Evolutionary conservation across 92 coral and sea anemone species (phyloP), one percentile per base, ranked within the genome.

Genomic region (Porites cylindrica): DNA sequence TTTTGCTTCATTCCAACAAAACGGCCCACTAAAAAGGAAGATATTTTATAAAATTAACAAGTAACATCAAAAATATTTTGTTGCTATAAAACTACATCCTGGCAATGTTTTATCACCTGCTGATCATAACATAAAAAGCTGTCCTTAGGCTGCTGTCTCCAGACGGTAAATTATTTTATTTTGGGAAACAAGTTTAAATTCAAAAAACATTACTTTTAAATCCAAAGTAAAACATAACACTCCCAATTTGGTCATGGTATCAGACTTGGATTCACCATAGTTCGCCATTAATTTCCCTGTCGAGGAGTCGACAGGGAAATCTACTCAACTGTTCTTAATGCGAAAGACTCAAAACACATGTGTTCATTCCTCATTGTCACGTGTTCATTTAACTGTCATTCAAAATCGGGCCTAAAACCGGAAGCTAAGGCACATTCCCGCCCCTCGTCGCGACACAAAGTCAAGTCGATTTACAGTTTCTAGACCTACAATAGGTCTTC

Each of bases 1-100:
- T 54, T 68, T 89, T n/a, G 47, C 83, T 43, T 85, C 90, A 62
- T 78, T 89, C 91, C 93, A 92, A 52, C 91, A 91, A 89, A 92
- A 92, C 51, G 92, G 77, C 13, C 91, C 90, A 79, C 92, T 29
- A 29, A 1, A 29, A 29, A 29, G 32, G 32, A 29, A 29, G 0
- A 29, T 2, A 29, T 29, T 29, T 7, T 43, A 51, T 50, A 74
- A 51, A 51, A 74, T 50, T 18, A 74, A 74, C 51, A 74, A 64
- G 7, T 51, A 51, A 0, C 79, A 75, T 51, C 54, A 58, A 75
- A 75, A 19, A 10, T 9, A 75, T 58, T 75, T 63, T 24, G 51
- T 75, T 71, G 58, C 69, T 59, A 66, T 13, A 63, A 78, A 63
- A 78, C 32, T 63, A 26, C 11, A 64, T 23, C 2, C 18, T 1